Base-by-base conservation (phyloP, 2,888 invertebrate species). In the Boloria selene region DNA sequence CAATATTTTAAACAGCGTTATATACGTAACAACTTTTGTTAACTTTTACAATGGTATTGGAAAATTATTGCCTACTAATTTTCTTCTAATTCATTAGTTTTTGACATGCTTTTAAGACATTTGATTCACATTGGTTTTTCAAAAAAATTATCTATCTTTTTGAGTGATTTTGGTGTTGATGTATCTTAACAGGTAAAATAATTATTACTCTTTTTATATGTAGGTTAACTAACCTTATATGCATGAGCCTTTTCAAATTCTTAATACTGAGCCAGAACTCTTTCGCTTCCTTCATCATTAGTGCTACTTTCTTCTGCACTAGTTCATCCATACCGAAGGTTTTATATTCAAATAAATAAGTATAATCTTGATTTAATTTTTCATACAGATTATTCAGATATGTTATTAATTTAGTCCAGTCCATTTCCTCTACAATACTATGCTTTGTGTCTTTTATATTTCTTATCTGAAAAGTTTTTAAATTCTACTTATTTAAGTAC, bases 351-450 rank as follows among this genome's bases (percentile, higher is more conserved):
- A 91, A 85, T 1, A 92, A 52, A 68, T 90, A 92, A 0, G 90
- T 84, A 64, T 88, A 90, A 55, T 88, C 86, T 0, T 70, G 68
- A 17, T 86, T 79, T 6, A 91, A 64, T 49, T 79, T 85, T 0
- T 80, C 69, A 68, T 88, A 90, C 0, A 92, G 69, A 0, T 74
- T 71, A 68, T 87, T 87, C 2, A 92, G 67, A 14, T 78, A 84
- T 58, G 74, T 83, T 52, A 91, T 87, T 0, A 92, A 78, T 42
- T 73, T 72, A 0, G 85, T 85, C 91, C 92, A 92, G 62, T 88
- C 77, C 0, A 90, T 77, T 22, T 77, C 76, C 5, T 77, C 78
- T 14, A 80, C 22, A 0, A 77, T 52, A 4, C 74, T 70, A 67
- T 81, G 81, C 0, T 77, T 69, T 0, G 81, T 74, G 10, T 78